Evolutionary conservation across 2,888 invertebrate genomes (phyloP).

Genomic region (Clanis bilineata): DNA sequence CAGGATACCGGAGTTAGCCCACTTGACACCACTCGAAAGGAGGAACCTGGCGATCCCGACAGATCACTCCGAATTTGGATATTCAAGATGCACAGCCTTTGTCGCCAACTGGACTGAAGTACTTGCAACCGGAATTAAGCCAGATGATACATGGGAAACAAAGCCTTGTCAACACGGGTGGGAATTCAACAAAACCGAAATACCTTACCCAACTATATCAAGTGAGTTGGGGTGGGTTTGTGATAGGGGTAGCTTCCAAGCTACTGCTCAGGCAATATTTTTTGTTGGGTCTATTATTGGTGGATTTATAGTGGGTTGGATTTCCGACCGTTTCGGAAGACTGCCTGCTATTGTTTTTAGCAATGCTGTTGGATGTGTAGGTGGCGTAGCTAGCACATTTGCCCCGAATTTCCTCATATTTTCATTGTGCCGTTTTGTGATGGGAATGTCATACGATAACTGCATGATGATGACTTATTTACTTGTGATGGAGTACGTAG

Average conservation of each 20-base stretch:
- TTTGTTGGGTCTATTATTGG: slow-evolving; percentile 63
- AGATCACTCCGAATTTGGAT: slow-evolving; percentile 49
- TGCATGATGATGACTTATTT: slow-evolving; percentile 66
- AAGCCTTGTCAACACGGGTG: slow-evolving; percentile 54
- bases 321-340: slow-evolving; percentile 60
- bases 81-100: slow-evolving; percentile 54
- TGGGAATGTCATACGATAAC: slow-evolving; percentile 65
- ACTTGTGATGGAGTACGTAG: slow-evolving; percentile 57
- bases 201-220: slow-evolving; percentile 60
- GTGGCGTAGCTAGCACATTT: slow-evolving; percentile 52
- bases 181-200: slow-evolving; percentile 63
- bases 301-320: slow-evolving; percentile 57
- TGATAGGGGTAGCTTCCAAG: slow-evolving; percentile 57
- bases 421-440: slow-evolving; percentile 53
- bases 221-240: slow-evolving; percentile 67
- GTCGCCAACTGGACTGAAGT: slow-evolving; percentile 57
- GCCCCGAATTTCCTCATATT: slow-evolving; percentile 48
- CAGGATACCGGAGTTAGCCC: slow-evolving; percentile 56
- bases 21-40: slow-evolving; percentile 50
- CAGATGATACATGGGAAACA: slow-evolving; percentile 45
- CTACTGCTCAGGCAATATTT: slow-evolving; percentile 59
- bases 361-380: slow-evolving; percentile 54
- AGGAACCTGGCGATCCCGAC: slow-evolving; percentile 50
- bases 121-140: slow-evolving; percentile 32
- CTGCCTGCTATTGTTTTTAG: slow-evolving; percentile 53